These are phyloP conservation scores for Drosophila suboccidentalis DNA, from an alignment of 2,888 invertebrate genomes.

Conservation along the genomic window DNA sequence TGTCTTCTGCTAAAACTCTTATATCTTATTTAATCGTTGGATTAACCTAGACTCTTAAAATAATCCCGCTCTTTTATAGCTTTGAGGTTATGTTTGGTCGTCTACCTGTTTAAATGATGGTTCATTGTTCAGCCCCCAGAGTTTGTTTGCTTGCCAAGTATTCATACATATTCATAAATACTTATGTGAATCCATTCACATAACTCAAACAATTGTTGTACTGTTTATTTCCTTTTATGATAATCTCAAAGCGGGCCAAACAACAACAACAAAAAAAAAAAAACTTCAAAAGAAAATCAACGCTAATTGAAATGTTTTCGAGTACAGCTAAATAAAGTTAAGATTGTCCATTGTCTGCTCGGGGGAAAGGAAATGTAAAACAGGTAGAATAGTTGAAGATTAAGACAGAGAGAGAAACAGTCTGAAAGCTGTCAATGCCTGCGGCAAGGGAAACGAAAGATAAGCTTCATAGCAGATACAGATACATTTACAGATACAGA, in stretches of 20 bases:
- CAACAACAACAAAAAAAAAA: not conserved
- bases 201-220: constrained; percentile 41
- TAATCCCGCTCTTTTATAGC: not conserved
- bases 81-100: constrained; percentile 10
- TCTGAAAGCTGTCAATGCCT: no score
- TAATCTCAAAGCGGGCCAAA: constrained; percentile 42
- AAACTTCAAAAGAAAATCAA: constrained; percentile 31
- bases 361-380: constrained; percentile 9
- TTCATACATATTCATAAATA: constrained; percentile 30
- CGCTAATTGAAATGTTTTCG: constrained; percentile 67
- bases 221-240: constrained; percentile 47
- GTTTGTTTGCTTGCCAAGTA: constrained; percentile 19
- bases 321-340: constrained; percentile 11
- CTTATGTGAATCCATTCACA: constrained; percentile 34
- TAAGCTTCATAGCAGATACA: not conserved
- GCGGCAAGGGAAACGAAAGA: no score
- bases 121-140: constrained; percentile 7
- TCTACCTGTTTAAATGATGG: constrained; percentile 17
- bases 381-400: constrained; percentile 1
- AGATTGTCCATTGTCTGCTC: constrained; percentile 35
- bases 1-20: not conserved
- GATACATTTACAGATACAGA: constrained; percentile 8
- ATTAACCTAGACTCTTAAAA: not conserved
- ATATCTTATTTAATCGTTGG: not conserved
- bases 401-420: not conserved